These are phyloP conservation scores for Craterocephalus amniculus DNA, from an alignment of 2,797 vertebrate genomes.

Conservation along the genomic window DNA sequence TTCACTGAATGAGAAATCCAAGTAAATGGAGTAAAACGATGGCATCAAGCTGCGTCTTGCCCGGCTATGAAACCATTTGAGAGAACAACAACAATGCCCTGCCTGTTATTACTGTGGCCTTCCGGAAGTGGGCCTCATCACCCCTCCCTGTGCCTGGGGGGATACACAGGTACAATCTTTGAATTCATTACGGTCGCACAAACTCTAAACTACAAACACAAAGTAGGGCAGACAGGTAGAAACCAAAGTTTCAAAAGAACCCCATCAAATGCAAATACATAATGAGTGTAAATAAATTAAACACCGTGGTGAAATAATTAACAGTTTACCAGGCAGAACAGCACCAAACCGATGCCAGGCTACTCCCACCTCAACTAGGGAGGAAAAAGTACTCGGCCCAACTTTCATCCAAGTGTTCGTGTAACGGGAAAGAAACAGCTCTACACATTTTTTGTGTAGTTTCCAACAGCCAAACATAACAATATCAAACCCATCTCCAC, in stretches of 20 bases:
- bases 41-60: constrained; percentile 77
- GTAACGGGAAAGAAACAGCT: background rate
- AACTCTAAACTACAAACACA: constrained; percentile 10
- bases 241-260: background rate
- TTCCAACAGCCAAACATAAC: background rate
- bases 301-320: background rate
- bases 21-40: constrained; percentile 4
- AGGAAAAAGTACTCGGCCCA: constrained; percentile 7
- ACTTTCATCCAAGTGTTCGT: constrained; percentile 21
- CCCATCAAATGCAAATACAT: background rate
- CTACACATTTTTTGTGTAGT: background rate
- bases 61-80: constrained; percentile 59
- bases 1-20: constrained; percentile 18
- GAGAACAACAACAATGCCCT: constrained; percentile 73
- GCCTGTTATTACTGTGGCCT: constrained; percentile 79
- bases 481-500: background rate
- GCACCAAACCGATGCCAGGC: constrained; percentile 7
- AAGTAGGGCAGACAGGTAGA: background rate
- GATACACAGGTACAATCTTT: constrained; percentile 70
- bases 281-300: constrained; percentile 11
- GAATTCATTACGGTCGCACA: constrained; percentile 31
- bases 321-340: constrained; percentile 7
- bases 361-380: constrained; percentile 15
- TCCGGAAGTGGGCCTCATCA: constrained; percentile 78
- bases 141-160: constrained; percentile 66